These are phyloP conservation scores for Hylaeus anthracinus DNA, from an alignment of 1,140 invertebrate genomes.

Conservation along the genomic window DNA sequence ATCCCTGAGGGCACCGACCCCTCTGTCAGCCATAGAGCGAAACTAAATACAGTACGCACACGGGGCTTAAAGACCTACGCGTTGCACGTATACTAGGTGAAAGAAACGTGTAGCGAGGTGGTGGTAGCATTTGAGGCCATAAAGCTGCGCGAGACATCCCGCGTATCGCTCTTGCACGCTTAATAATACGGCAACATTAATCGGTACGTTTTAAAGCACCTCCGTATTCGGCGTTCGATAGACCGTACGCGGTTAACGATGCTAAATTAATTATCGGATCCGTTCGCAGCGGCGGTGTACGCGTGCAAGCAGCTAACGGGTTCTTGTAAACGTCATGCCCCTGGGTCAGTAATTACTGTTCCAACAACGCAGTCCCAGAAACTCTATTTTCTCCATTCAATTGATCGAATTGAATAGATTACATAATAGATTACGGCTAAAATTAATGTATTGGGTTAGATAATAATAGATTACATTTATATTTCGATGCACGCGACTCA, in stretches of 20 bases:
- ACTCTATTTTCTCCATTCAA: background rate
- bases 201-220: conserved; percentile 4
- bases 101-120: no score
- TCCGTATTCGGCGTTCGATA: background rate
- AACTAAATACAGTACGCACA: no score
- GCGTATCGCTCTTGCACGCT: conserved; percentile 23
- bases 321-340: background rate
- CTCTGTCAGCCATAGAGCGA: no score
- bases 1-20: no score
- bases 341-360: conserved; percentile 4
- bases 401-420: no score
- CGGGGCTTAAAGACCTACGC: no score
- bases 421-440: no score
- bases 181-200: conserved; percentile 25
- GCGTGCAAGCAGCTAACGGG: conserved; percentile 4
- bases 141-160: background rate
- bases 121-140: background rate
- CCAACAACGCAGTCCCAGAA: background rate
- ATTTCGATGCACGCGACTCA: background rate
- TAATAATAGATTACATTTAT: no score
- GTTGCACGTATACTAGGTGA: no score
- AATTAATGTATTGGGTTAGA: no score
- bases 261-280: conserved; percentile 53
- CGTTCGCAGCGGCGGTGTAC: conserved; percentile 2
- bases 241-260: conserved; percentile 26